These are phyloP conservation scores for Pitangus sulphuratus DNA, from an alignment of 2,797 vertebrate species.

Conservation along the genomic window DNA sequence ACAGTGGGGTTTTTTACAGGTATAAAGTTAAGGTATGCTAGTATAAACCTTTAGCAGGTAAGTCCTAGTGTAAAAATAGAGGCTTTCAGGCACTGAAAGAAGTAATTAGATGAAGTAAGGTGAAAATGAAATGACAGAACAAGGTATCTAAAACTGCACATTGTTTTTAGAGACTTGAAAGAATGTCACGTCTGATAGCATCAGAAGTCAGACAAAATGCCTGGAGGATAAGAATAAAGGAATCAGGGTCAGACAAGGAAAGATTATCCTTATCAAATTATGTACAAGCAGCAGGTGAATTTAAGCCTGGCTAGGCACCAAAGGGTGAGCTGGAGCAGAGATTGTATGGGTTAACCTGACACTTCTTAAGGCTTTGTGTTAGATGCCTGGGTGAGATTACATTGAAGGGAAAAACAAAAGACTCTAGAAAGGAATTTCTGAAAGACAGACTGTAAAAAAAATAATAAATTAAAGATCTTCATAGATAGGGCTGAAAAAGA, in stretches of 20 bases:
- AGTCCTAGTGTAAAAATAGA: neutral
- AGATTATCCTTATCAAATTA: neutral
- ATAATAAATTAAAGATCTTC: neutral
- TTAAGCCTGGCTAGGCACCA: neutral
- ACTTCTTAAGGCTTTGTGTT: neutral
- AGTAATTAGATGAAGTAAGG: neutral
- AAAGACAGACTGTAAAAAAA: neutral
- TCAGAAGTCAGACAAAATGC: neutral
- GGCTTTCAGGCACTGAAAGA: neutral
- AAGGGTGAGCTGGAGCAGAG: neutral
- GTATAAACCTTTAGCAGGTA: neutral
- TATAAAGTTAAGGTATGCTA: neutral
- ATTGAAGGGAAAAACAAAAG: neutral
- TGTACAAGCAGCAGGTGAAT: neutral
- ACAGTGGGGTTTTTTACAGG: neutral
- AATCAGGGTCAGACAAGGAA: neutral
- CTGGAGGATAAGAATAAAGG: neutral
- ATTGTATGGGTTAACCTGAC: neutral
- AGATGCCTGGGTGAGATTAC: neutral
- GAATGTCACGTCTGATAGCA: neutral
- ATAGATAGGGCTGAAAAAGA: neutral
- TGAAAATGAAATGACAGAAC: neutral
- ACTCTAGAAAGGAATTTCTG: neutral
- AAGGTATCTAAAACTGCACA: neutral
- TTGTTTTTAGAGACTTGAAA: neutral